phyloP scores from a whole-genome alignment of 2,113 vertebrate species.

The Tretioscincus oriximinensis region DNA sequence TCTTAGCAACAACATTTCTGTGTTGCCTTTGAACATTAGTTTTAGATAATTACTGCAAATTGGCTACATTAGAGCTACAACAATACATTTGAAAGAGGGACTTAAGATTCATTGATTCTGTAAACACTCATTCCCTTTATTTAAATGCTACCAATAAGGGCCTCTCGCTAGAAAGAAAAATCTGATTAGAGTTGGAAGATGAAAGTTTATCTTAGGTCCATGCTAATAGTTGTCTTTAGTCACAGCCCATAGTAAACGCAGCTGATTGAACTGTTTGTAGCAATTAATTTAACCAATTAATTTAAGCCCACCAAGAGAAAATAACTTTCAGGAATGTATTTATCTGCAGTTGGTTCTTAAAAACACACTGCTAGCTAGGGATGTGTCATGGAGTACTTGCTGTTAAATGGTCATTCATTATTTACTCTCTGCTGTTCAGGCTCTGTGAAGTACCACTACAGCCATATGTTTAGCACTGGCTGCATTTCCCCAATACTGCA shows the following conservation, averaged over 20 bases:
- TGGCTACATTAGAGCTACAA: not conserved
- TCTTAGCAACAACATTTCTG: not conserved
- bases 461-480: conserved; percentile 14
- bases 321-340: conserved; percentile 19
- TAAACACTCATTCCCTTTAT: conserved; percentile 4
- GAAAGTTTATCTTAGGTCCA: not conserved
- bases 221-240: conserved; percentile 21
- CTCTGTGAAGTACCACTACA: not conserved
- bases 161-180: conserved; percentile 25
- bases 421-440: conserved; percentile 41
- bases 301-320: conserved; percentile 7
- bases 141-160: conserved; percentile 22
- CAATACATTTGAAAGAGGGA: not conserved
- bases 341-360: conserved; percentile 17
- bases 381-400: conserved; percentile 24
- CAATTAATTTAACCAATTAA: conserved; percentile 51
- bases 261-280: conserved; percentile 49
- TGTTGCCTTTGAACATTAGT: not conserved
- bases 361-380: conserved; percentile 27
- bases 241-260: conserved; percentile 35
- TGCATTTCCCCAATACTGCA: not conserved
- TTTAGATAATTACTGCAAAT: not conserved
- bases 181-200: conserved; percentile 42
- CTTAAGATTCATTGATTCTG: not conserved
- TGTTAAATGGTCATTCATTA: conserved; percentile 42